phyloP scores from a whole-genome alignment of 2,888 invertebrate species.

The Chironomus tentans region DNA sequence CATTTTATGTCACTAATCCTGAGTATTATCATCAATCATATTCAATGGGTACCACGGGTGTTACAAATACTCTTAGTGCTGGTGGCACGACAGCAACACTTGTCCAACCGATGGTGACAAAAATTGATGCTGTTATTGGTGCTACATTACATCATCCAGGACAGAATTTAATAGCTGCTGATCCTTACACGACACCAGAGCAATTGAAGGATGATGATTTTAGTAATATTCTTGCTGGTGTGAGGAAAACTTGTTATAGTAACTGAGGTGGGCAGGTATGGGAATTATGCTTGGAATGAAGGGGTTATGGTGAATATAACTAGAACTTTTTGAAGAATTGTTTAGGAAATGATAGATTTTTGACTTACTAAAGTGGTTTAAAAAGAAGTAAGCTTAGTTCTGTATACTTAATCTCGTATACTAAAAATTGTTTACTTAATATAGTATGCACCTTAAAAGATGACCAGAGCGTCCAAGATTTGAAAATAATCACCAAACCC shows the following conservation, averaged over 20 bases:
- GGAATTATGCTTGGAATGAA: no score
- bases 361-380: no score
- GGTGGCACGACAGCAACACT: slow-evolving; percentile 28
- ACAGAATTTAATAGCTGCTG: slow-evolving; percentile 33
- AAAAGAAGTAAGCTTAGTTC: no score
- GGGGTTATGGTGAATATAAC: no score
- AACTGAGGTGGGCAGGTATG: slow-evolving; percentile 44
- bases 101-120: slow-evolving; percentile 33
- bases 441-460: no score
- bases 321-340: no score
- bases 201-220: slow-evolving; percentile 75
- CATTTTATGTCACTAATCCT: slow-evolving; percentile 29
- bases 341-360: no score
- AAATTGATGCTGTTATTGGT: slow-evolving; percentile 31
- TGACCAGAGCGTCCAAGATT: no score
- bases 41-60: slow-evolving; percentile 27
- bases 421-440: no score
- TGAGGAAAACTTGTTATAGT: slow-evolving; percentile 79
- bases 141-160: slow-evolving; percentile 35
- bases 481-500: no score
- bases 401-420: no score
- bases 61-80: neutral
- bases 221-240: slow-evolving; percentile 80
- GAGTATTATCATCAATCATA: slow-evolving; percentile 25
- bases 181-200: slow-evolving; percentile 40